Conservation (phyloP, 2,888 invertebrate species). For the Dryomyza anilis region DNA sequence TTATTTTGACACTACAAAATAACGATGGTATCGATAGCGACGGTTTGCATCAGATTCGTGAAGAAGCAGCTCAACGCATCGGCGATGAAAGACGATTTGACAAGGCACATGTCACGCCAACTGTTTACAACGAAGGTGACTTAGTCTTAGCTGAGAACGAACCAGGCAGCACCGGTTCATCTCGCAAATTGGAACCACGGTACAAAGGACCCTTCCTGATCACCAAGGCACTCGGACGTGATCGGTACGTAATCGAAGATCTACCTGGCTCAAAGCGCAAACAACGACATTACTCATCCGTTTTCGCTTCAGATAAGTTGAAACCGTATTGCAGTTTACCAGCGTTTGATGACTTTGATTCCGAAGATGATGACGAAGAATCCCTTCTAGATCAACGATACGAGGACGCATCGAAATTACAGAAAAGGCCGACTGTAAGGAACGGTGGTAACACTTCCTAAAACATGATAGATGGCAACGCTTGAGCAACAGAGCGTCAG, state of each 20-base stretch:
- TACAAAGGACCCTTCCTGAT: slow-evolving; percentile 39
- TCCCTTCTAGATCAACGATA: too few species aligned
- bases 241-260: slow-evolving; percentile 39
- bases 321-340: slow-evolving; percentile 34
- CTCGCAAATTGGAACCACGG: slow-evolving; percentile 36
- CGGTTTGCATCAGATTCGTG: background rate
- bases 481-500: too few species aligned
- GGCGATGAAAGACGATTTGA: too few species aligned
- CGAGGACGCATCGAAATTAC: too few species aligned
- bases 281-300: slow-evolving; percentile 34
- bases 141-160: slow-evolving; percentile 27
- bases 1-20: too few species aligned
- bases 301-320: slow-evolving; percentile 35
- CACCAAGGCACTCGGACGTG: slow-evolving; percentile 32
- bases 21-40: too few species aligned
- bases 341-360: background rate
- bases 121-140: slow-evolving; percentile 28
- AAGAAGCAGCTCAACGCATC: slow-evolving; percentile 4
- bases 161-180: slow-evolving; percentile 26
- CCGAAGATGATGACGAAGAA: background rate
- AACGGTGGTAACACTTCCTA: too few species aligned
- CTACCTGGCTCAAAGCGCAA: slow-evolving; percentile 35
- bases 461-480: too few species aligned
- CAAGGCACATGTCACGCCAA: slow-evolving; percentile 26
- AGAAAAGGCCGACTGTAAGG: too few species aligned